Evolutionary conservation across 2,113 vertebrate genomes (phyloP), one percentile per base, ranked within the genome.

Genomic region (Melanerpes formicivorus): DNA sequence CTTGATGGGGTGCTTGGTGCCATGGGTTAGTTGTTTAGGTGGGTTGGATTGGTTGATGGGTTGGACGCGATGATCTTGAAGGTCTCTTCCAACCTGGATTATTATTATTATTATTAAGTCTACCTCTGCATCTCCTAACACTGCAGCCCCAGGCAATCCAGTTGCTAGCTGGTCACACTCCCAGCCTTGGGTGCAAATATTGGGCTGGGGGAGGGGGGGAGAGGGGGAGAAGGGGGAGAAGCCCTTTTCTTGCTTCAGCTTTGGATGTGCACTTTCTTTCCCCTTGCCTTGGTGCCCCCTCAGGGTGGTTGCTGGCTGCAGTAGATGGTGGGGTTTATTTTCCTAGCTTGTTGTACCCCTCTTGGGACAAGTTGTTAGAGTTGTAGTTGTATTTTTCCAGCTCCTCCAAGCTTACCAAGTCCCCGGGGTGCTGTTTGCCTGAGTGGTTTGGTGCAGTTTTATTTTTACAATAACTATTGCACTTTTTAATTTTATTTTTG

Each of bases 401-500:
- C 48, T 90, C 70, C 81, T 96, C 94, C 94, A 73, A 93, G 94
- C 86, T 93, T 75, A 83, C 84, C 70, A 90, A 25, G 82, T 90
- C 91, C 64, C 88, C 18, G 10, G 88, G 71, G 96, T 42, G 30
- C 95, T 78, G 81, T 92, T 94, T 94, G 75, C 95, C 88, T 93
- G 96, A 91, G 84, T 95, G 95, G 90, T 96, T 95, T 96, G 95
- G 84, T 91, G 72, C 75, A 66, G 95, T 95, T 96, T 95, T 93
- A 95, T 95, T 96, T 95, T 93, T 96, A 95, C 90, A 92, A 93
- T 72, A 92, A 95, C 93, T 91, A 91, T 95, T 96, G 95, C 96
- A 96, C 93, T 92, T 95, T 80, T 90, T 91, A 95, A 96, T 95
- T 70, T 96, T 97, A 96, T 97, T 97, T 97, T 97, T 95, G 87